Percentiles rank a stretch among this genome's conserved stretches.
Evolutionary conservation across 2,888 invertebrate genomes (phyloP).

Genomic region (Hyalella azteca): DNA sequence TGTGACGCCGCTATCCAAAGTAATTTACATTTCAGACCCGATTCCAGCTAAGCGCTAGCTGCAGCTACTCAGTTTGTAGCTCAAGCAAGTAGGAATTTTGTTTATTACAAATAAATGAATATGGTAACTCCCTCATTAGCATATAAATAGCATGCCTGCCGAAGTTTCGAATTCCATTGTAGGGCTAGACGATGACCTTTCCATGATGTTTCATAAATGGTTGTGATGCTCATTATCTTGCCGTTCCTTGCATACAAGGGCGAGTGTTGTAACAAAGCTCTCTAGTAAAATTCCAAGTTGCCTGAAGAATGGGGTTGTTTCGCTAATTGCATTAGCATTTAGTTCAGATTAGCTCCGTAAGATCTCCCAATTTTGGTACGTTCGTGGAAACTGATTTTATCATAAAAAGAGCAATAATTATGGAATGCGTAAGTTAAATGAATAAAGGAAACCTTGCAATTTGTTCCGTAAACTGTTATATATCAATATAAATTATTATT

Average conservation of each 20-base stretch:
- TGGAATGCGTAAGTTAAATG: too few relatives aligned
- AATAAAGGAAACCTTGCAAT: too few relatives aligned
- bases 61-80: neutral
- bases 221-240: neutral
- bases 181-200: neutral
- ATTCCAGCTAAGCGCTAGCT: neutral
- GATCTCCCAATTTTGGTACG: too few relatives aligned
- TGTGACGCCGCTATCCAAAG: neutral
- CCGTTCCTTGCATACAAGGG: neutral
- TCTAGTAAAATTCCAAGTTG: neutral
- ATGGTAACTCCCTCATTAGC: neutral
- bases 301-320: neutral
- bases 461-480: too few relatives aligned
- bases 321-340: neutral
- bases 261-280: neutral
- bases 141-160: neutral
- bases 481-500: too few relatives aligned
- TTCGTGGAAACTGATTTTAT: too few relatives aligned
- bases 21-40: neutral
- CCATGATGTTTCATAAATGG: neutral
- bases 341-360: too few relatives aligned
- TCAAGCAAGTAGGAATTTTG: neutral
- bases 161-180: neutral
- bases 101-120: neutral
- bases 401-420: too few relatives aligned